These are phyloP conservation scores for Chamaetylas fuelleborni DNA, from an alignment of 2,113 vertebrate species.

Conservation along the genomic window DNA sequence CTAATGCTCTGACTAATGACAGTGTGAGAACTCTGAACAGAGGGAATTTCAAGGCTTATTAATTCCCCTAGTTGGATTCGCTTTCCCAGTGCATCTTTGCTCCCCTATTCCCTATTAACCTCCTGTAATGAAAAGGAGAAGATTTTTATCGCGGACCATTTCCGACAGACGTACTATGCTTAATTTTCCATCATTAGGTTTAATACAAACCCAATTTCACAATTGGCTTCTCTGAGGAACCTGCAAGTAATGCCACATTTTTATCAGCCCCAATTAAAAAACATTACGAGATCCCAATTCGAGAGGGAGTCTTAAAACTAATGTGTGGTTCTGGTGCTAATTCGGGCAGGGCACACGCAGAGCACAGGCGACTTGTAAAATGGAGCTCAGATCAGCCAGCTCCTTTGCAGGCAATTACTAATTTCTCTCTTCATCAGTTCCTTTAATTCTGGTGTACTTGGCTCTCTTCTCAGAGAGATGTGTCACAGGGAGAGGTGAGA, in stretches of 20 bases:
- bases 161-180: slow-evolving; percentile 69
- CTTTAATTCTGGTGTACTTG: slow-evolving; percentile 17
- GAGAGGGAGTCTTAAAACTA: slow-evolving; percentile 71
- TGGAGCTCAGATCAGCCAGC: slow-evolving; percentile 56
- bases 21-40: slow-evolving; percentile 66
- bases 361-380: slow-evolving; percentile 45
- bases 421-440: slow-evolving; percentile 35
- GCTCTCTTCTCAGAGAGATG: background rate
- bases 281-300: slow-evolving; percentile 55
- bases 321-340: slow-evolving; percentile 47
- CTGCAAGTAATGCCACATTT: slow-evolving; percentile 72
- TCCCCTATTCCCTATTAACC: slow-evolving; percentile 77
- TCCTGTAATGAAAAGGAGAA: slow-evolving; percentile 69
- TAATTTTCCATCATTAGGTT: slow-evolving; percentile 80
- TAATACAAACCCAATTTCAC: slow-evolving; percentile 81
- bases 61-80: slow-evolving; percentile 72
- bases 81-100: slow-evolving; percentile 65
- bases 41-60: slow-evolving; percentile 81
- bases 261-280: slow-evolving; percentile 79
- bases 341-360: slow-evolving; percentile 41
- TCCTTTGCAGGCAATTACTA: slow-evolving; percentile 31
- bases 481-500: background rate
- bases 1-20: slow-evolving; percentile 67
- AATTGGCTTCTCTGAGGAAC: slow-evolving; percentile 75
- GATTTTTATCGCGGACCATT: slow-evolving; percentile 72